Evolutionary conservation across 2,888 invertebrate species (phyloP).

Genomic region (Iselma pallidipennis): DNA sequence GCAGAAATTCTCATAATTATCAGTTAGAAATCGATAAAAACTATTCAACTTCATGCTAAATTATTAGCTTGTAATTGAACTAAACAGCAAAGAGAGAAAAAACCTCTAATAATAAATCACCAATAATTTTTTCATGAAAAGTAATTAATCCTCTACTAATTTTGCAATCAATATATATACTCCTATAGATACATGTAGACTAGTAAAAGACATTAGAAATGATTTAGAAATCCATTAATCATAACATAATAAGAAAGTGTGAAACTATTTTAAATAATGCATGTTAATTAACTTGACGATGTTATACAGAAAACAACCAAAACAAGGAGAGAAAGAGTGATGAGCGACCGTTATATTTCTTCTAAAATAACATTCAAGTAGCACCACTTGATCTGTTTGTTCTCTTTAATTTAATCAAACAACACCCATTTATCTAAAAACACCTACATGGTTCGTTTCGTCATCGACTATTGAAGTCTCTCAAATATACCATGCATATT

Average conservation of each 20-base stretch:
- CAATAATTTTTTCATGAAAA: conserved; percentile 2
- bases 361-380: background rate
- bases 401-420: background rate
- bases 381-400: background rate
- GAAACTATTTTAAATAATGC: conserved; percentile 20
- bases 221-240: conserved; percentile 18
- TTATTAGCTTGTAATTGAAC: conserved; percentile 6
- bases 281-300: conserved; percentile 14
- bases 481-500: too few species aligned
- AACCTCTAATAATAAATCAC: conserved; percentile 15
- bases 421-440: conserved; percentile 2
- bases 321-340: background rate
- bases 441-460: too few species aligned
- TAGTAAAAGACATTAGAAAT: background rate
- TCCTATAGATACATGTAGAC: too few species aligned
- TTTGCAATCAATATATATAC: conserved; percentile 7
- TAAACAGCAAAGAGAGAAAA: too few species aligned
- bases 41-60: conserved; percentile 11
- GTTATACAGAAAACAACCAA: conserved; percentile 3
- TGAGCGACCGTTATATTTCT: background rate
- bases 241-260: conserved; percentile 21
- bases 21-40: background rate
- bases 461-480: background rate
- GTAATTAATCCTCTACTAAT: conserved; percentile 6
- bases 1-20: too few species aligned